A percentile compares a stretch with the other conserved stretches of the same genome.
Evolutionary conservation across 64 coral and sea anemone species (phyloP).

Genomic region (Astreopora myriophthalma): DNA sequence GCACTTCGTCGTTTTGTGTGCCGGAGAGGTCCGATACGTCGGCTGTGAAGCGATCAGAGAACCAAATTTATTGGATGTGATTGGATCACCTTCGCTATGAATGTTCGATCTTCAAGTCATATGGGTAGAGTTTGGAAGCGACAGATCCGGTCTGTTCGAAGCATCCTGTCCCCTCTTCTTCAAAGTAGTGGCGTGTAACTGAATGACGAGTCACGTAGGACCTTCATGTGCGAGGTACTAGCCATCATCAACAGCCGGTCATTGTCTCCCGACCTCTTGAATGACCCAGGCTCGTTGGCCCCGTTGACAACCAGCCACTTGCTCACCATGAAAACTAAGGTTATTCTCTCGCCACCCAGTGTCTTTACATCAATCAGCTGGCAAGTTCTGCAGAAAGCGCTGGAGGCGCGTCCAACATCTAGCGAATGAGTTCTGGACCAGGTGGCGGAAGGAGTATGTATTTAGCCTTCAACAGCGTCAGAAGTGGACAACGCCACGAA

Average conservation of each 20-base stretch:
- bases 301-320: not conserved
- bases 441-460: not conserved
- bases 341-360: not conserved
- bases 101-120: too few species aligned
- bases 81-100: too few species aligned
- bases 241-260: not conserved
- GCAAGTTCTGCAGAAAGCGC: too few species aligned
- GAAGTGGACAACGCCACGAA: not conserved
- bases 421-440: not conserved
- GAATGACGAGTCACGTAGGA: not conserved
- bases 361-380: not conserved
- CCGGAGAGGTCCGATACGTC: too few species aligned
- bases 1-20: too few species aligned
- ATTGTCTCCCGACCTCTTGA: not conserved
- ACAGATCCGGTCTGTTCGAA: not conserved
- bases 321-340: not conserved
- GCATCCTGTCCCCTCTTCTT: not conserved
- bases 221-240: not conserved
- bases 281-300: not conserved
- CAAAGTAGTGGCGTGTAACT: not conserved
- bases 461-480: not conserved
- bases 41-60: too few species aligned
- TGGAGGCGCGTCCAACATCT: not conserved
- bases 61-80: too few species aligned
- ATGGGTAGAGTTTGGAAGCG: not conserved